Base-by-base conservation (phyloP, 2,797 vertebrate genomes). In the Malurus leucopterus region DNA sequence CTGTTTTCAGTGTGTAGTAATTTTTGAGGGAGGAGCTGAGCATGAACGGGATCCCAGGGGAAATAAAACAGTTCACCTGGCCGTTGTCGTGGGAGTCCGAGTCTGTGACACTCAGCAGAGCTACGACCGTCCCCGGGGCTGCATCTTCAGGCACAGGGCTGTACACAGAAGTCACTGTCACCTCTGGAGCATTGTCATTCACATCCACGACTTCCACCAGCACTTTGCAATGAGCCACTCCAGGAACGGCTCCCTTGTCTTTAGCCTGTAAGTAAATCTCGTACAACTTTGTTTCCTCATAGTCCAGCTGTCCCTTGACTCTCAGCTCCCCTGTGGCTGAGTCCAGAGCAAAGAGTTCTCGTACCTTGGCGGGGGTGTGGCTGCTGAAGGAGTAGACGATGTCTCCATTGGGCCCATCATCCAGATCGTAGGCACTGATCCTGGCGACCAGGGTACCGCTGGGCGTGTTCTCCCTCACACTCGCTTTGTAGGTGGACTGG, bases 181-280 rank as follows among this genome's bases (percentile, higher is more conserved):
- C 96, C 68, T 97, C 96, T 4, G 97, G 97, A 65, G 86, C 74
- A 1, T 98, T 97, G 95, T 98, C 97, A 3, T 98, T 98, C 41
- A 97, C 95, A 61, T 97, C 97, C n/a, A 96, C 53, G 0, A 98
- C 86, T 72, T 97, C 97, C 43, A 97, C 95, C 87, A 97, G 88
- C 59, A 97, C 96, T 94, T 97, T 97, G 88, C 97, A 97, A 50
- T 97, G 96, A 43, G 96, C 96, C 53, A 96, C 95, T 3, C 96
- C 96, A 8, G 97, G 97, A 86, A 88, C 96, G 0, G 41, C 82
- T 9, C 97, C 97, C 49, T 96, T 97, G 74, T 97, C 97, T 88
- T 97, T 97, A 69, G 97, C 97, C 86, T 98, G 97, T 90, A 97
- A 94, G 84, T 97, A 97, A 82, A 98, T 96, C 90, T 97, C 97